phyloP scores from a whole-genome alignment of 2,113 vertebrate genomes.

The Reinhardtius hippoglossoides region DNA sequence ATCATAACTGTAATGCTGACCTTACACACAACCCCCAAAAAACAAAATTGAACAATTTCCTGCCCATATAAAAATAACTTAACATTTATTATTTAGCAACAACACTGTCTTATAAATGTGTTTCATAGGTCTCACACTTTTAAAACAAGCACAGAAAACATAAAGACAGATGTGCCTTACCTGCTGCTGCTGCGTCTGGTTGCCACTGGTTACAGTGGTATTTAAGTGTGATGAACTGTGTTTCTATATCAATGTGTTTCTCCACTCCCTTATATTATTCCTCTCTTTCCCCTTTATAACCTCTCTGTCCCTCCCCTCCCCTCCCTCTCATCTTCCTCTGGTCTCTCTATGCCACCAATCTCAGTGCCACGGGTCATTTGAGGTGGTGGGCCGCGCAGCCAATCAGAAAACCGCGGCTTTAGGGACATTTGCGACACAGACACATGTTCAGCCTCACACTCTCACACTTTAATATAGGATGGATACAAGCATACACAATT shows the following conservation, averaged over 20 bases:
- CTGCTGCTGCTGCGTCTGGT: conserved; percentile 9
- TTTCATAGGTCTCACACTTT: not conserved
- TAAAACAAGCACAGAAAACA: not conserved
- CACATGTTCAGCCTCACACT: conserved; percentile 53
- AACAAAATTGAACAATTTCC: not conserved
- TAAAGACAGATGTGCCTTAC: conserved; percentile 18
- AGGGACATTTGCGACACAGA: conserved; percentile 65
- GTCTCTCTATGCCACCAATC: conserved; percentile 16
- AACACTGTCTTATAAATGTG: not conserved
- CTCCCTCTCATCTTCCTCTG: conserved; percentile 6
- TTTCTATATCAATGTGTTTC: not conserved
- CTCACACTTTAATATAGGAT: conserved; percentile 43
- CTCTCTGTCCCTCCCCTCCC: not conserved
- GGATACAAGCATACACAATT: conserved; percentile 36
- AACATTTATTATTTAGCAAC: not conserved
- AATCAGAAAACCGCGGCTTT: conserved; percentile 69
- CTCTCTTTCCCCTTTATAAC: conserved; percentile 34
- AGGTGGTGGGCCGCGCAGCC: conserved; percentile 60
- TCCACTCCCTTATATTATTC: conserved; percentile 13
- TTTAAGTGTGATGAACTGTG: not conserved
- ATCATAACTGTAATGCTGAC: no score
- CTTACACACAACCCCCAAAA: not conserved
- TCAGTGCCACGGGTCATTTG: conserved; percentile 52
- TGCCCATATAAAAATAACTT: no score
- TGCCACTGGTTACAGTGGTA: not conserved